Percentiles rank a stretch among this genome's conserved stretches.
These are phyloP conservation scores for Calyptommatus sinebrachiatus DNA, from an alignment of 2,113 vertebrate genomes.

Conservation along the genomic window DNA sequence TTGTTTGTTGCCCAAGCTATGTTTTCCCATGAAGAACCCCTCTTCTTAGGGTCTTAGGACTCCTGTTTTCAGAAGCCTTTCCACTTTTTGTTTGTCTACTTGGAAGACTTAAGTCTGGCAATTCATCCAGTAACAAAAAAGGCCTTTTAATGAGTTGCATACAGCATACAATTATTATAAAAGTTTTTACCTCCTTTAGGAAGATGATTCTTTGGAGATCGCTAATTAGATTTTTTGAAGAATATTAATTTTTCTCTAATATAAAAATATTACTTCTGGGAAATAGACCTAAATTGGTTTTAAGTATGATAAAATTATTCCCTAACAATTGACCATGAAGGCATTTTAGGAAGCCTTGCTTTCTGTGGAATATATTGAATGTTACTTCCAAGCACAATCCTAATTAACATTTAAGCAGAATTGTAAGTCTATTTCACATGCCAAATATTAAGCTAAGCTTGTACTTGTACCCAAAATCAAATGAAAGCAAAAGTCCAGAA, in stretches of 20 bases:
- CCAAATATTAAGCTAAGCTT: background rate
- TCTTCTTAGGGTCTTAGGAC: conserved; percentile 10
- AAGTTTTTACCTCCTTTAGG: conserved; percentile 60
- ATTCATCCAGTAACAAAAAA: conserved; percentile 65
- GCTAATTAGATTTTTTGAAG: conserved; percentile 68
- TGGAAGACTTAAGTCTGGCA: conserved; percentile 58
- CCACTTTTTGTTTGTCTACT: conserved; percentile 46
- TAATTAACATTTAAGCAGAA: conserved; percentile 54
- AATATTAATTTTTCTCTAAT: conserved; percentile 69
- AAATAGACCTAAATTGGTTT: conserved; percentile 64
- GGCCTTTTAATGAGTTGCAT: conserved; percentile 61
- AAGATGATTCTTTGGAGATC: conserved; percentile 67
- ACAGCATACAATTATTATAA: conserved; percentile 57
- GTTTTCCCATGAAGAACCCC: background rate
- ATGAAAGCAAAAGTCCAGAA: too few species aligned
- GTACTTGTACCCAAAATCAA: background rate
- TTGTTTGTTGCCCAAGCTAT: background rate
- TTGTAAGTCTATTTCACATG: conserved; percentile 41
- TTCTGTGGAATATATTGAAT: conserved; percentile 53
- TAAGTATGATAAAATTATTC: conserved; percentile 67
- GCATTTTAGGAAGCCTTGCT: conserved; percentile 47
- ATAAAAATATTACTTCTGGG: conserved; percentile 62
- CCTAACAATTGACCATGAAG: conserved; percentile 64
- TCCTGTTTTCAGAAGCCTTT: conserved; percentile 34
- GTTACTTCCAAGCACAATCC: conserved; percentile 40